Evolutionary conservation across 2,888 invertebrate species (phyloP), one percentile per base, ranked within the genome.

Genomic region (Caenorhabditis imperialis): DNA sequence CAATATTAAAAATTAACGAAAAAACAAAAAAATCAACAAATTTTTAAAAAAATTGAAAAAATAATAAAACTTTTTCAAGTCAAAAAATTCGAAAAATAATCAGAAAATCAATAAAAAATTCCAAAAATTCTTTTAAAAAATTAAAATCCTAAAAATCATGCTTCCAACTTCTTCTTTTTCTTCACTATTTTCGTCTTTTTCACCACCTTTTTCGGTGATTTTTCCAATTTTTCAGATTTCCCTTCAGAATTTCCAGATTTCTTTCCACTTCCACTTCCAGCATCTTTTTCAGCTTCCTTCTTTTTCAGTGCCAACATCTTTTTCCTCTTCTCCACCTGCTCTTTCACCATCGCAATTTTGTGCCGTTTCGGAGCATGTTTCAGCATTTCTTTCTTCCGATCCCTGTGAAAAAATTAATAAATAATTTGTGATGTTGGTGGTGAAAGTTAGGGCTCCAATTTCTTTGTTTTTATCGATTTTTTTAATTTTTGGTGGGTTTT

Each of bases 341-440:
- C 70, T 58, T 62, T 75, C 12, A 78, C 65, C 25, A 65, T 62
- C 0, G 82, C 83, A 38, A 85, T 70, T 57, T 73, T 62, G 40
- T 79, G 78, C 4, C 86, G 67, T 35, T 77, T 77, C 4, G 84
- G 83, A 1, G 83, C 86, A 18, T 70, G 75, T 40, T 75, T 78
- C 50, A 79, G 48, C 44, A 85, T 50, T 4, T 74, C 63, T 23
- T 81, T 83, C 55, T 82, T 84, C n/a, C 79, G 69, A 16, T 83
- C 77, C 67, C 84, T 85, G 60, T 45, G 74, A 63, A 67, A 33
- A 45, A 48, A 23, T 3, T 37, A 33, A 38, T 60, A 33, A 45
- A 35, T 12, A 5, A n/a, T 50, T 12, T 14, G n/a, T 38, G 62
- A 35, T 47, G 22, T 40, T 40, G 5, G 6, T 10, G n/a, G 5